Percentiles rank a stretch among this genome's conserved stretches.
Conservation (phyloP, 2,888 invertebrate species). For the Pilophorus perplexus region DNA sequence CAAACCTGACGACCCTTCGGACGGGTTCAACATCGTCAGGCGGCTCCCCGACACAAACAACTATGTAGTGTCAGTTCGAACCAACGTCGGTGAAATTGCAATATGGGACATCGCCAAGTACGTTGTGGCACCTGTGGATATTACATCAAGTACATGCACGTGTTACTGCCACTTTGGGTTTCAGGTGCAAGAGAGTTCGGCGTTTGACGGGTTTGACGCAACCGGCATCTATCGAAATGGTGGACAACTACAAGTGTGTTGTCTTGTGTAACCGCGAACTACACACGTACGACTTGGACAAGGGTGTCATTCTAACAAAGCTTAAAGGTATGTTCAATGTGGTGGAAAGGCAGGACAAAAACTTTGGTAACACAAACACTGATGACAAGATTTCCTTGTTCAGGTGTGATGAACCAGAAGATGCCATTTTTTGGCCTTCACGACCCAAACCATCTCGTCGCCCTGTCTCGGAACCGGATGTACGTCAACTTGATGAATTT, state of each 20-base stretch:
- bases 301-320: slow-evolving; percentile 59
- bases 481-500: slow-evolving; percentile 58
- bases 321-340: slow-evolving; percentile 54
- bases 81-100: slow-evolving; percentile 71
- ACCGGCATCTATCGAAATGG: slow-evolving; percentile 74
- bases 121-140: slow-evolving; percentile 45
- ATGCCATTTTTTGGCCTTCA: slow-evolving; percentile 87
- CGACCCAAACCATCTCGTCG: slow-evolving; percentile 74
- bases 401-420: slow-evolving; percentile 89
- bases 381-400: too few species aligned
- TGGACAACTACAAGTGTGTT: slow-evolving; percentile 72
- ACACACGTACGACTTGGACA: slow-evolving; percentile 73
- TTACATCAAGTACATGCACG: background rate
- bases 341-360: too few species aligned
- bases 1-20: background rate
- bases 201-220: slow-evolving; percentile 71
- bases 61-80: slow-evolving; percentile 72
- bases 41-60: slow-evolving; percentile 65
- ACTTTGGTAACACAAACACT: too few species aligned
- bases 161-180: slow-evolving; percentile 36
- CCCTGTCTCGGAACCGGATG: slow-evolving; percentile 71
- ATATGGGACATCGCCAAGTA: slow-evolving; percentile 74
- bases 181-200: slow-evolving; percentile 64
- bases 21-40: slow-evolving; percentile 60
- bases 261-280: slow-evolving; percentile 80